A percentile compares a stretch with the other conserved stretches of the same genome.
Evolutionary conservation across 1,140 invertebrate species (phyloP).

Genomic region (Heliconius melpomene): DNA sequence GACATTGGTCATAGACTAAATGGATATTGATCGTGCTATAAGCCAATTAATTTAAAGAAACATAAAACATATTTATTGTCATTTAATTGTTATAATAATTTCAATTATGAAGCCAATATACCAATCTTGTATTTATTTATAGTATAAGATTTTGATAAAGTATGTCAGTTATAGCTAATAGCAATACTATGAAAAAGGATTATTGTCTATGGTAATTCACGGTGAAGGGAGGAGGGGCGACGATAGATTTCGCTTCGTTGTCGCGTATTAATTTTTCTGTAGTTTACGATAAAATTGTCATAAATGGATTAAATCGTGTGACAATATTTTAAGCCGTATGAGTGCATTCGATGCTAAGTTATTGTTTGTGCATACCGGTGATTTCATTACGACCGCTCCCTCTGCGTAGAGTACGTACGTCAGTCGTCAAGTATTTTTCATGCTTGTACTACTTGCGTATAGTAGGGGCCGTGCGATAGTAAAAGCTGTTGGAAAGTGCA

Average conservation of each 20-base stretch:
- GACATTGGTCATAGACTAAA: conserved; percentile 4
- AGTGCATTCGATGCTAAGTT: conserved; percentile 50
- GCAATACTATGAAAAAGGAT: neutral
- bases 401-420: conserved; percentile 73
- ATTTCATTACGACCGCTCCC: conserved; percentile 77
- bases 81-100: neutral
- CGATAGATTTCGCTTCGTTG: conserved; percentile 76
- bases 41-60: neutral
- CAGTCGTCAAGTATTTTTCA: conserved; percentile 77
- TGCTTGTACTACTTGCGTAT: conserved; percentile 77
- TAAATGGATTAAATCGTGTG: conserved; percentile 66
- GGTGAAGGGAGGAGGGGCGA: conserved; percentile 76
- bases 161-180: neutral
- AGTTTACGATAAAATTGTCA: conserved; percentile 61
- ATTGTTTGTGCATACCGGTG: conserved; percentile 49
- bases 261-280: conserved; percentile 66
- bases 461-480: conserved; percentile 76
- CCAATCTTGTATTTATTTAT: no score
- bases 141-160: neutral
- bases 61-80: neutral
- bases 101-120: no score
- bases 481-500: conserved; percentile 81
- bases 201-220: conserved; percentile 64
- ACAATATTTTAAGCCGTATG: conserved; percentile 55
- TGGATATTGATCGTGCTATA: neutral